Percentiles rank a stretch among this genome's conserved stretches.
Evolutionary conservation across 53 echinoderm and acorn worm species (phyloP).

Genomic region (Temnopleurus reevesii): DNA sequence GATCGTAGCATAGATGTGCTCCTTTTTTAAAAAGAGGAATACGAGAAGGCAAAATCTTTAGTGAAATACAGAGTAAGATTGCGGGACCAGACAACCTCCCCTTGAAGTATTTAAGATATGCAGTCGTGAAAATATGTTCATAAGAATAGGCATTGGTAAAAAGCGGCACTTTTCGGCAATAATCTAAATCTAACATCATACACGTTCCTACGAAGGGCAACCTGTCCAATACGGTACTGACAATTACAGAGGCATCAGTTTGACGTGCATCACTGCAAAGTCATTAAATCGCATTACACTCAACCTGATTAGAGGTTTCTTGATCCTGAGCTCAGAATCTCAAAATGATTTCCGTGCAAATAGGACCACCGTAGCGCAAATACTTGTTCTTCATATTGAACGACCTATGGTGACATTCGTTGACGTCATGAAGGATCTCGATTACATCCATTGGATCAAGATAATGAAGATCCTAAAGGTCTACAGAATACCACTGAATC

Average conservation of each 20-base stretch:
- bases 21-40: conserved; percentile 8
- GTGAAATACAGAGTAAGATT: conserved; percentile 51
- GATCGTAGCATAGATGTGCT: conserved; percentile 43
- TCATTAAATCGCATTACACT: conserved; percentile 44
- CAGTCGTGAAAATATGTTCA: neutral
- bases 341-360: too few relatives aligned
- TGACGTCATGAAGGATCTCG: too few relatives aligned
- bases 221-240: conserved; percentile 24
- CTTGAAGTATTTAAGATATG: conserved; percentile 53
- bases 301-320: neutral
- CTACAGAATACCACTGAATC: too few relatives aligned
- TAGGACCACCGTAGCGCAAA: too few relatives aligned
- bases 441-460: too few relatives aligned
- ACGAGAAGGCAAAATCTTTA: neutral
- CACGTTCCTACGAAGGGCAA: conserved; percentile 37
- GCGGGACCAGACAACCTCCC: conserved; percentile 37
- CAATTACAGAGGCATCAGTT: conserved; percentile 61
- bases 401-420: too few relatives aligned
- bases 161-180: neutral
- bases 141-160: conserved; percentile 10
- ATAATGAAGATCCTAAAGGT: too few relatives aligned
- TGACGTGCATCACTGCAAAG: conserved; percentile 6
- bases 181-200: conserved; percentile 49
- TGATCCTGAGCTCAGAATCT: too few relatives aligned
- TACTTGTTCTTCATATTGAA: too few relatives aligned